Evolutionary conservation across 2,888 invertebrate species (phyloP).

Genomic region (Eupsilia transversa): DNA sequence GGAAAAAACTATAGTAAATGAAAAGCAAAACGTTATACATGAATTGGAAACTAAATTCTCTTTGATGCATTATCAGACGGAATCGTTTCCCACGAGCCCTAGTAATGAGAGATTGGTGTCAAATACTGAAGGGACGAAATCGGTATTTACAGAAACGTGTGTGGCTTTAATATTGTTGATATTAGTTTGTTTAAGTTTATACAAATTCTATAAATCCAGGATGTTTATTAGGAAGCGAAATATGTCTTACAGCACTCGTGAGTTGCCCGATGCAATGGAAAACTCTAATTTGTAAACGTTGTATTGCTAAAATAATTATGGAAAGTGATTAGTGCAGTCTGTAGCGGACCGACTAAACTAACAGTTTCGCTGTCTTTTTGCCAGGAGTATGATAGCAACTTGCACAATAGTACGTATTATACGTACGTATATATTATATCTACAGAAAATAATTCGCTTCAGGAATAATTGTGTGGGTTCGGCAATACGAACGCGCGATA

Average conservation of each 20-base stretch:
- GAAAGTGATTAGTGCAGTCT: background rate
- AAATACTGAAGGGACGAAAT: slow-evolving; percentile 51
- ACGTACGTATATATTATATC: no score
- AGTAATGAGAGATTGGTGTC: slow-evolving; percentile 64
- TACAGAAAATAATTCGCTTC: no score
- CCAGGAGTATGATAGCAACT: no score
- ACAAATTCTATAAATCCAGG: slow-evolving; percentile 72
- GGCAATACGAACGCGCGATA: no score
- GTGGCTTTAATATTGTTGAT: slow-evolving; percentile 73
- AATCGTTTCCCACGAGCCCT: slow-evolving; percentile 39
- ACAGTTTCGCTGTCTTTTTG: background rate
- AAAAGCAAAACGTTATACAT: slow-evolving; percentile 68
- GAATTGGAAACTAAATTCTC: slow-evolving; percentile 68
- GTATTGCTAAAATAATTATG: background rate
- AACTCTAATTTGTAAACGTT: slow-evolving; percentile 69
- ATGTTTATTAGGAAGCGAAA: slow-evolving; percentile 65
- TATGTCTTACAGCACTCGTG: slow-evolving; percentile 72
- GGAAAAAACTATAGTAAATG: slow-evolving; percentile 63
- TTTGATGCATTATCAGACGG: slow-evolving; percentile 39
- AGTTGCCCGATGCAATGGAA: slow-evolving; percentile 73
- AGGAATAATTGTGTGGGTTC: no score
- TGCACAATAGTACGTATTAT: background rate
- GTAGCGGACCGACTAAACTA: background rate
- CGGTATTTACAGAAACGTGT: slow-evolving; percentile 69
- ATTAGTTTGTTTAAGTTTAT: slow-evolving; percentile 70